phyloP scores from a whole-genome alignment of 2,113 vertebrate species.

The Pagrus major region DNA sequence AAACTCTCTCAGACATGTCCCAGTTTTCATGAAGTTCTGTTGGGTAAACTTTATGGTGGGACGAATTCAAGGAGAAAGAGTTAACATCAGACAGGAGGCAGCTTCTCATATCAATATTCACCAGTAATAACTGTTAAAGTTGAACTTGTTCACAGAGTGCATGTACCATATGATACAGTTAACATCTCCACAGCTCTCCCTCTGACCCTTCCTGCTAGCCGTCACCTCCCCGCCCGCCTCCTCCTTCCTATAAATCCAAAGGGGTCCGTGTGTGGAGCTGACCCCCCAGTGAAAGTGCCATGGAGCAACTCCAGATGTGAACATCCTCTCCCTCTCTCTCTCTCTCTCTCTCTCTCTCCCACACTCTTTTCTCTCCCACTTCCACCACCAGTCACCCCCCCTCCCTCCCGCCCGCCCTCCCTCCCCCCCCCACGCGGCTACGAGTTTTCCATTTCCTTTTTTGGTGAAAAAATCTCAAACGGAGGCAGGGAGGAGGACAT shows the following conservation, averaged over 20 bases:
- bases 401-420: conserved; percentile 47
- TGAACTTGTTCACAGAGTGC: background rate
- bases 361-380: conserved; percentile 64
- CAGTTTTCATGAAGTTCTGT: background rate
- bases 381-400: conserved; percentile 63
- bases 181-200: conserved; percentile 33
- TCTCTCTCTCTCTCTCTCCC: conserved; percentile 68
- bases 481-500: conserved; percentile 81
- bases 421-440: conserved; percentile 74
- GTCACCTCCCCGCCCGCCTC: conserved; percentile 46
- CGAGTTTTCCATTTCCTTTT: conserved; percentile 98
- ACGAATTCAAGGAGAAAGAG: background rate
- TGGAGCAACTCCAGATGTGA: conserved; percentile 97
- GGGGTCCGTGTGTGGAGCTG: conserved; percentile 77
- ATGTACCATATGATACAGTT: conserved; percentile 32
- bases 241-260: conserved; percentile 77
- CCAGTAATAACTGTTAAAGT: conserved; percentile 8
- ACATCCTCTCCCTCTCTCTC: conserved; percentile 71
- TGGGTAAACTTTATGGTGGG: conserved; percentile 3
- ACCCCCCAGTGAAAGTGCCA: conserved; percentile 88
- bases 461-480: conserved; percentile 95
- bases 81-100: too few relatives aligned
- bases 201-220: conserved; percentile 52
- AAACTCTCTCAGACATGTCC: background rate
- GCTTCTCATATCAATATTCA: background rate